Conservation (phyloP, 2,888 invertebrate species). For the Coelogynopora nodosa region DNA sequence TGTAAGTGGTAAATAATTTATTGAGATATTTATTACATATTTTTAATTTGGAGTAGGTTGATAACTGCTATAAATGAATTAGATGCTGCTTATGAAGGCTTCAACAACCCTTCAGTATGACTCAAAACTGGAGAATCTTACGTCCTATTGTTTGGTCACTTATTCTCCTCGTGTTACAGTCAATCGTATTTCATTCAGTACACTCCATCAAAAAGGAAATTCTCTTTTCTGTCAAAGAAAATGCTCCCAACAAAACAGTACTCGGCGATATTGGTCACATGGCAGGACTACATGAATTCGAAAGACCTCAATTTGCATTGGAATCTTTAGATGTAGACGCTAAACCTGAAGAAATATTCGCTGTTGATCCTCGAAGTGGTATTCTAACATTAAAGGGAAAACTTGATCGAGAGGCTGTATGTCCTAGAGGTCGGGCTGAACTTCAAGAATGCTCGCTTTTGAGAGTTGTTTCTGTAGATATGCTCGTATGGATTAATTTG, state of each 20-base stretch:
- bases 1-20: not conserved
- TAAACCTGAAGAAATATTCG: not conserved
- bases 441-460: not conserved
- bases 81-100: not conserved
- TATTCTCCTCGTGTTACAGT: not conserved
- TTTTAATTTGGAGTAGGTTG: not conserved
- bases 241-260: not conserved
- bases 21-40: not conserved
- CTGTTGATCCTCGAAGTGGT: not conserved
- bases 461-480: not conserved
- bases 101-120: not conserved
- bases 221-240: not conserved
- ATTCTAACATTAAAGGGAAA: not conserved
- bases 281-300: not conserved
- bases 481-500: constrained; percentile 15
- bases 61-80: not conserved
- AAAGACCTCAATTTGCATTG: not conserved
- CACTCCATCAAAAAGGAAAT: not conserved
- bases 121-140: not conserved
- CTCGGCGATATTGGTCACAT: not conserved
- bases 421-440: not conserved
- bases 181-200: not conserved
- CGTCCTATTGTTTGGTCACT: not conserved
- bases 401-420: constrained; percentile 1
- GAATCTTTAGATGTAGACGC: constrained; percentile 13